These are phyloP conservation scores for Brachionus paranguensis DNA, from an alignment of 1,140 invertebrate genomes.

Conservation along the genomic window DNA sequence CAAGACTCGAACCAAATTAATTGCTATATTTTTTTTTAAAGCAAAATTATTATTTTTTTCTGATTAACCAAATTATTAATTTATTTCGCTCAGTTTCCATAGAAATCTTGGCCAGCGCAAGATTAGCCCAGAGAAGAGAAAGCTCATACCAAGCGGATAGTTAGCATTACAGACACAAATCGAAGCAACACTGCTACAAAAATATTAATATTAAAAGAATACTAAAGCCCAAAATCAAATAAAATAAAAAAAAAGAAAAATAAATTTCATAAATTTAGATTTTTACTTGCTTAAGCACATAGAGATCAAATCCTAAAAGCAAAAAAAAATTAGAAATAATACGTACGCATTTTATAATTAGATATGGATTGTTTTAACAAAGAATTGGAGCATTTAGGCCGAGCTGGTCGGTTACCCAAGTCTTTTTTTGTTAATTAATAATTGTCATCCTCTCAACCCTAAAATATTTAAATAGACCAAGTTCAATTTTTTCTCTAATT, in stretches of 20 bases:
- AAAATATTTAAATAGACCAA: neutral
- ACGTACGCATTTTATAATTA: neutral
- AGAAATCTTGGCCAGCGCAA: neutral
- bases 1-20: neutral
- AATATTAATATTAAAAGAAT: neutral
- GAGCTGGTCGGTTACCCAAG: neutral
- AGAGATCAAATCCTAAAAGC: neutral
- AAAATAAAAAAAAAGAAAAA: neutral
- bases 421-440: neutral
- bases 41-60: neutral
- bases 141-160: neutral
- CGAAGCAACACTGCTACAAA: neutral
- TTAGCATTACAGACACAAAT: neutral
- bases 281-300: slow-evolving; percentile 14
- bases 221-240: neutral
- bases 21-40: neutral
- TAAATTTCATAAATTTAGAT: slow-evolving; percentile 27
- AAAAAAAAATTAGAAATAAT: neutral
- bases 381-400: neutral
- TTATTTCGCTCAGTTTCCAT: neutral
- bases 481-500: neutral
- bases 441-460: neutral
- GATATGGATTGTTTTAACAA: neutral
- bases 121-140: neutral
- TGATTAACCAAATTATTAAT: neutral